These are phyloP conservation scores for Epinephelus lanceolatus DNA, from an alignment of 2,113 vertebrate species.

Conservation along the genomic window DNA sequence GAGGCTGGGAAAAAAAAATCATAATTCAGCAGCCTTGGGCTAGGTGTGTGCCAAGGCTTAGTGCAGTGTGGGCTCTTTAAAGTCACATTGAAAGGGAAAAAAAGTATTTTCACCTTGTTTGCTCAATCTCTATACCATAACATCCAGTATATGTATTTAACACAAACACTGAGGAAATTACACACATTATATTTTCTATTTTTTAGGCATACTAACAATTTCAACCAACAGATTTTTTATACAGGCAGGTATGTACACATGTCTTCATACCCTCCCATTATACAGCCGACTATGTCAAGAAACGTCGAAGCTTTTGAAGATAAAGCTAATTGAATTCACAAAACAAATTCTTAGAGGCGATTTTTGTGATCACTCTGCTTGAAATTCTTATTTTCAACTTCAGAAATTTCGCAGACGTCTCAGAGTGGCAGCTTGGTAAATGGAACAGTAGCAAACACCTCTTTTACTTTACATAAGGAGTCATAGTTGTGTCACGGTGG, in stretches of 20 bases:
- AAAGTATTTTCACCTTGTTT: constrained; percentile 7
- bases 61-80: constrained; percentile 22
- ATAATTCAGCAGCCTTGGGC: constrained; percentile 47
- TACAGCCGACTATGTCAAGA: not conserved
- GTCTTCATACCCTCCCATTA: not conserved
- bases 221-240: too few relatives aligned
- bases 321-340: not conserved
- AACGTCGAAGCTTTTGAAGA: not conserved
- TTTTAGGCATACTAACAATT: not conserved
- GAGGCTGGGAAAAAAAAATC: constrained; percentile 16
- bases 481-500: not conserved
- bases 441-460: not conserved
- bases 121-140: not conserved
- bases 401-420: not conserved
- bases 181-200: not conserved
- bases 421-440: not conserved
- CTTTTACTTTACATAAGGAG: not conserved
- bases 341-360: not conserved
- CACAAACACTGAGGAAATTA: not conserved
- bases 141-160: not conserved
- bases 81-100: constrained; percentile 28
- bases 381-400: not conserved
- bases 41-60: constrained; percentile 31
- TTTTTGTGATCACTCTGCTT: not conserved
- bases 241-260: not conserved